Evolutionary conservation across 2,113 vertebrate genomes (phyloP), one percentile per base, ranked within the genome.

Genomic region (Menidia beryllina): DNA sequence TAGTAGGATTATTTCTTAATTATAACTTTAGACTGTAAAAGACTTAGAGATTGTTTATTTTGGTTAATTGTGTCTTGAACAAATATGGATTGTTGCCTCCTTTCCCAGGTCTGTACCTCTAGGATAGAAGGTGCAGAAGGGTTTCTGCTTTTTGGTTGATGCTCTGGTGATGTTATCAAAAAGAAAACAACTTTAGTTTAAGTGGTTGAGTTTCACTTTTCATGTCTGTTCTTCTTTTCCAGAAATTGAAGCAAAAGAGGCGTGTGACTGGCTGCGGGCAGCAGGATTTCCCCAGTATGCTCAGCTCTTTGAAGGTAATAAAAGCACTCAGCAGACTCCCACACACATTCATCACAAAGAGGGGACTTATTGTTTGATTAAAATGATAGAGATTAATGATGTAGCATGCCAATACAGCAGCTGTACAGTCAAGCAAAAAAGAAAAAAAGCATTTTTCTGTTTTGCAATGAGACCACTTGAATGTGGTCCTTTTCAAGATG

Each of bases 201-300:
- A 48, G 50, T 63, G 47, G 21, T 39, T 52, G 4, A 36, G 10
- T 64, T 76, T 79, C 23, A 48, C 34, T 59, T 81, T 79, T 77
- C 45, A 27, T 77, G 34, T 26, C 21, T 15, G 52, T 48, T 75
- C 34, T 81, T 94, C 19, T 90, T 77, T 88, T 93, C 78, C 93
- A 99, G 98, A 99, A 93, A 95, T 97, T 0, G 97, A 99, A 81
- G 97, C 97, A 0, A 99, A 99, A 72, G 97, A 97, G 82, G 96
- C 96, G 36, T 99, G 97, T 69, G 97, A 97, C 79, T 99, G 98
- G 98, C 93, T 99, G 83, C 95, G 97, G 66, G 98, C 98, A 17
- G 96, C 98, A 74, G 98, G 98, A 75, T 99, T 99, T 90, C 98
- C 98, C 47, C 98, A 99, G 25, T 99, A 99, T 49, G 96, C 96